Percentiles rank a stretch among this genome's conserved stretches.
These are phyloP conservation scores for Rhinolophus ferrumequinum DNA, from an alignment of 2,113 vertebrate species.

Conservation along the genomic window DNA sequence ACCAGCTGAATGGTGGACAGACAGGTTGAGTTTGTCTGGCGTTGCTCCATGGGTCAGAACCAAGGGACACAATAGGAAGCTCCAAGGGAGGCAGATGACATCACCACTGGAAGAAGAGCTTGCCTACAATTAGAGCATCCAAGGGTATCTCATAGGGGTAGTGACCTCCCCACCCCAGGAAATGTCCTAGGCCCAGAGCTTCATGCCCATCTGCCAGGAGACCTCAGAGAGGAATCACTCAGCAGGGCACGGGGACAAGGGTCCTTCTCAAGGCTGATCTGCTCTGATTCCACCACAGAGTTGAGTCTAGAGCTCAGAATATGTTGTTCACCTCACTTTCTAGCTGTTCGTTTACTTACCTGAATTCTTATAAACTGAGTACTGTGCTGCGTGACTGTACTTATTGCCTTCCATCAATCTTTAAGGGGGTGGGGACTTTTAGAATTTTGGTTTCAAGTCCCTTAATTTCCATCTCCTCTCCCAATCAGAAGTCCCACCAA, in stretches of 20 bases:
- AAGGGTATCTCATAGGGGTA: background rate
- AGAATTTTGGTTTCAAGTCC: background rate
- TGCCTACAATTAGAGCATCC: background rate
- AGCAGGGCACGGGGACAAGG: background rate
- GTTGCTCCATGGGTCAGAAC: background rate
- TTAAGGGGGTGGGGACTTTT: background rate
- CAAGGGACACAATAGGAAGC: background rate
- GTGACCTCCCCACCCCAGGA: background rate
- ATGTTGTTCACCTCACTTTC: background rate
- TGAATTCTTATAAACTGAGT: background rate
- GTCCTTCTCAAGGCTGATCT: background rate
- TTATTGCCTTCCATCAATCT: background rate
- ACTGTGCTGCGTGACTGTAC: background rate
- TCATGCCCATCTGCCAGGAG: background rate
- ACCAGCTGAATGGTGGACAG: background rate
- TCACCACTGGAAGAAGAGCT: background rate
- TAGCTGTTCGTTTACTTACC: background rate
- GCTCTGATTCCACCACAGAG: background rate
- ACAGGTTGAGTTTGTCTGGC: background rate
- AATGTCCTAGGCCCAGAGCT: background rate
- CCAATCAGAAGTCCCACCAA: background rate
- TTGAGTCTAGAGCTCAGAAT: background rate
- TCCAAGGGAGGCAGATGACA: background rate
- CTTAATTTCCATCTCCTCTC: background rate
- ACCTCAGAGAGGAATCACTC: background rate